A percentile compares a stretch with the other conserved stretches of the same genome.
Evolutionary conservation across 2,113 vertebrate species (phyloP).

Genomic region (Tachuris rubrigastra): DNA sequence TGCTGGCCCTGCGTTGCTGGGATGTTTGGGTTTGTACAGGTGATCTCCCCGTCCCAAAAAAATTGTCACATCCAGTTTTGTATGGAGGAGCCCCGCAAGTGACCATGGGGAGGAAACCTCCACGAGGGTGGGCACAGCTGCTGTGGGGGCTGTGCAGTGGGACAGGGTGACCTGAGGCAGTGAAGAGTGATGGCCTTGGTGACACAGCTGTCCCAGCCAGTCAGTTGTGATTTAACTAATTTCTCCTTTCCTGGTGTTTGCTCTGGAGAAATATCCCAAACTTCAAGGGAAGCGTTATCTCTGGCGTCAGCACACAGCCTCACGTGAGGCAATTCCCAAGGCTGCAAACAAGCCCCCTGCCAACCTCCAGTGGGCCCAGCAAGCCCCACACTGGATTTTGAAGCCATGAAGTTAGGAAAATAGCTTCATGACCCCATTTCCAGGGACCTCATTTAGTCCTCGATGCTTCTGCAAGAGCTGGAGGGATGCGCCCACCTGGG

Average conservation of each 20-base stretch:
- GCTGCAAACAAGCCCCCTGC: neutral
- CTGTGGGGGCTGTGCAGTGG: fast-evolving
- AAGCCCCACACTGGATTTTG: neutral
- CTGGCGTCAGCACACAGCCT: neutral
- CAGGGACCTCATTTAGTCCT: neutral
- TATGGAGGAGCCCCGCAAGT: fast-evolving
- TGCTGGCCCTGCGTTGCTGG: fast-evolving
- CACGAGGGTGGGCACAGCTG: fast-evolving
- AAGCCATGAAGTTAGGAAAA: neutral
- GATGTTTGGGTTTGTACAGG: fast-evolving
- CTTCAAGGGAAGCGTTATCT: neutral
- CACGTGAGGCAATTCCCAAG: neutral
- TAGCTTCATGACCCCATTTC: neutral
- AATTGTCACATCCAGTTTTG: neutral
- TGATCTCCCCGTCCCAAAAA: neutral
- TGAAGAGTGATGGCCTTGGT: fast-evolving
- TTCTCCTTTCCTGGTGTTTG: neutral
- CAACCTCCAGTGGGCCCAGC: neutral
- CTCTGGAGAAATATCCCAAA: neutral
- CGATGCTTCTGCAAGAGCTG: fast-evolving
- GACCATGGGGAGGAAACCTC: fast-evolving
- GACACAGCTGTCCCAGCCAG: neutral
- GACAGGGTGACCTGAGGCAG: neutral
- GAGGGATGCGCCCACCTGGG: fast-evolving
- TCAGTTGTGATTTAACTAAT: constrained; percentile 31